Base-by-base conservation (phyloP, 2,888 invertebrate genomes). In the Altica lythri region DNA sequence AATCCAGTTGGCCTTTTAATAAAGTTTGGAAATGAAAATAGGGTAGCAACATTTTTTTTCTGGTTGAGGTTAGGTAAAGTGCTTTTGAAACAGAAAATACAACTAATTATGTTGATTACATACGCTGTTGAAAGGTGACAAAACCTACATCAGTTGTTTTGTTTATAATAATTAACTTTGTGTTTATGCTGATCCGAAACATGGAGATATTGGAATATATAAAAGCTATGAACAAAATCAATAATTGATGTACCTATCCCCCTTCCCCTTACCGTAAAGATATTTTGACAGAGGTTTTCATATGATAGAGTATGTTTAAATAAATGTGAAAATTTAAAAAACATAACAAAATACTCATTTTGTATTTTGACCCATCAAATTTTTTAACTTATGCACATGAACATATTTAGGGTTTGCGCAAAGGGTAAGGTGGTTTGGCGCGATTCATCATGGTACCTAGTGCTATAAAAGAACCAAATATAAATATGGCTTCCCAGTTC, bases 191-290 rank as follows among this genome's bases (percentile, higher is more conserved):
- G 25, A 34, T 32, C 46, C 22, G 30, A 47, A 56, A 51, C 38
- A 58, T 55, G 45, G 51, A 50, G 29, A 53, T 56, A 58, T 52
- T 57, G 59, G 50, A 59, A 59, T 65, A 62, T 66, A 65, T 64
- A 67, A 68, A 68, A 65, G 68, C 63, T 65, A 66, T 63, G 65
- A 66, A 69, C 68, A 74, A 74, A 74, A 74, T 74, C 74, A 74
- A 74, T 74, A 74, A 72, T 70, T 73, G 72, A 73, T 71, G 69
- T 68, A 61, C 50, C 59, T 65, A 54, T 66, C 65, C 70, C 72
- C 72, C 72, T 72, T 71, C 69, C 73, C 73, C 72, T 66, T 63
- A 62, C 62, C 59, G 55, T 52, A 54, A 59, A 53, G 57, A 60
- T 60, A 54, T 53, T 56, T 43, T 55, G 52, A 54, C 52, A 51